Evolutionary conservation across 1,140 invertebrate genomes (phyloP).

Genomic region (Drosophila saltans): DNA sequence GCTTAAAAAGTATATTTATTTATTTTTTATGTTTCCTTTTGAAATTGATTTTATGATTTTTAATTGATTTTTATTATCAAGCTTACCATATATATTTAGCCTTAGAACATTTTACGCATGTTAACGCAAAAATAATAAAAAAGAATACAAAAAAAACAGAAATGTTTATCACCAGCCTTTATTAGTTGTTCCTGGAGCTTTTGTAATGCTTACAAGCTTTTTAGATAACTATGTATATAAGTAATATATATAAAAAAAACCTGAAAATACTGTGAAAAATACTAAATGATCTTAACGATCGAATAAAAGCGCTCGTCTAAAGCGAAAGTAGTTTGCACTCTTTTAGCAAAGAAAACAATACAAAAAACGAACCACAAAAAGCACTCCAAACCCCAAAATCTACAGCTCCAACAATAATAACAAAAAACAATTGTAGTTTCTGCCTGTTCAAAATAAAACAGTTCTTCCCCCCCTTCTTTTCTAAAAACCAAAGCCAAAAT

Average conservation of each 20-base stretch:
- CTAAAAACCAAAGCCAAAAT: conserved; percentile 1
- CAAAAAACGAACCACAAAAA: not conserved
- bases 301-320: not conserved
- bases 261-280: not conserved
- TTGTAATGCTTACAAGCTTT: conserved; percentile 49
- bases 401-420: conserved; percentile 1
- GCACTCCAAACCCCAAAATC: not conserved
- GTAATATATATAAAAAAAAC: not conserved
- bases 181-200: conserved; percentile 44
- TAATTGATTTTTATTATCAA: conserved; percentile 31
- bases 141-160: conserved; percentile 19
- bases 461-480: not conserved
- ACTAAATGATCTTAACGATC: conserved; percentile 1
- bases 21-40: conserved; percentile 11
- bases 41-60: conserved; percentile 37
- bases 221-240: conserved; percentile 9
- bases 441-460: conserved; percentile 3
- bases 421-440: not conserved
- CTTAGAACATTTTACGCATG: conserved; percentile 68
- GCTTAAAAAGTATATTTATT: conserved; percentile 41
- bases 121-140: conserved; percentile 33
- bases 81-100: conserved; percentile 51
- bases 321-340: conserved; percentile 9
- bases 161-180: conserved; percentile 31
- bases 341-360: not conserved